Conservation (phyloP, 2,888 invertebrate genomes). For the Julus scandinavius region DNA sequence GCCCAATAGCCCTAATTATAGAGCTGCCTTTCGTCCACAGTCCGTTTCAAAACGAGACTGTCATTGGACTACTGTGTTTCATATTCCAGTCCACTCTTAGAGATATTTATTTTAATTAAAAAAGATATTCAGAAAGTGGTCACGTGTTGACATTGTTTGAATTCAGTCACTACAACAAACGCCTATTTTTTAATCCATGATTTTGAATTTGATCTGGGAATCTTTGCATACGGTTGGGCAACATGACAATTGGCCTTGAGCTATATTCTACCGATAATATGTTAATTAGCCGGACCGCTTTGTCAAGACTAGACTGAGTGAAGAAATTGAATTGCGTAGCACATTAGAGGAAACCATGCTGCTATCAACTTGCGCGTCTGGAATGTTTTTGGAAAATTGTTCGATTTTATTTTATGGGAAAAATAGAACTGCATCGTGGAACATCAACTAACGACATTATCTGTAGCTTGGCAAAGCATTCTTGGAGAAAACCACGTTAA, state of each 20-base stretch:
- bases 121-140: neutral
- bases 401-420: neutral
- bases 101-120: constrained; percentile 19
- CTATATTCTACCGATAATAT: neutral
- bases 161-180: neutral
- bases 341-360: neutral
- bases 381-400: neutral
- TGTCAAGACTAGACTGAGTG: neutral
- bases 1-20: too few relatives aligned
- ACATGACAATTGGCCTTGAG: neutral
- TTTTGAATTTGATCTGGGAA: neutral
- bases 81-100: neutral
- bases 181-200: neutral
- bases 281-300: neutral
- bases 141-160: neutral
- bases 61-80: neutral
- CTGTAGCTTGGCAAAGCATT: neutral
- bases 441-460: neutral
- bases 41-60: too few relatives aligned
- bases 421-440: neutral
- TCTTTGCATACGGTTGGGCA: neutral
- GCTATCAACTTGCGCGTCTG: neutral
- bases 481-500: neutral
- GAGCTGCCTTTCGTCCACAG: too few relatives aligned
- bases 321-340: neutral